phyloP scores from a whole-genome alignment of 2,113 vertebrate genomes.

The Boleophthalmus pectinirostris region DNA sequence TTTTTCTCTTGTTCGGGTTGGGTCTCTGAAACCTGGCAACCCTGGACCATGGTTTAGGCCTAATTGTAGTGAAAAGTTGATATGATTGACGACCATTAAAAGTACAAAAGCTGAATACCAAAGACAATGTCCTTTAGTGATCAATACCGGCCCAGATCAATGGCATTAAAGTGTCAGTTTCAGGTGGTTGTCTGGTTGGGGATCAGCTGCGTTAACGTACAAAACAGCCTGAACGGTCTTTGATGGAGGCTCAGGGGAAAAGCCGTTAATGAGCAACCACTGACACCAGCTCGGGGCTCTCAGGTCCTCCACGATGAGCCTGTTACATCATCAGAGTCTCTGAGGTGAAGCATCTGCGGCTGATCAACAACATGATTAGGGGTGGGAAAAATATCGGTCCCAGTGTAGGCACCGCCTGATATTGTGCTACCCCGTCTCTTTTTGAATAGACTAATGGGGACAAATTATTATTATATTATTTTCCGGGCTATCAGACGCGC shows the following conservation, averaged over 20 bases:
- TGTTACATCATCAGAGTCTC: constrained; percentile 12
- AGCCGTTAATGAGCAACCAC: constrained; percentile 3
- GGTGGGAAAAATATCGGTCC: too few relatives aligned
- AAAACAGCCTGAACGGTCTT: not conserved
- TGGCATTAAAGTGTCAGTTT: not conserved
- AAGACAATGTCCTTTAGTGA: not conserved
- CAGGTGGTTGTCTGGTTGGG: not conserved
- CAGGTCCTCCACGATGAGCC: constrained; percentile 3
- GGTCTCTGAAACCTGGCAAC: too few relatives aligned
- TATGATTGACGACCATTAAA: not conserved
- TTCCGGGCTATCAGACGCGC: too few relatives aligned
- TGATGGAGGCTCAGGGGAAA: constrained; percentile 3
- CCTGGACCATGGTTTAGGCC: too few relatives aligned
- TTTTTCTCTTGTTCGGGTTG: too few relatives aligned
- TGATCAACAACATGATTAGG: not conserved
- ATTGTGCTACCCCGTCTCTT: too few relatives aligned
- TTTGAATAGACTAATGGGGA: too few relatives aligned
- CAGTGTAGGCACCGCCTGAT: too few relatives aligned
- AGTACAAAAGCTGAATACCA: not conserved
- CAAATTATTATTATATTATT: too few relatives aligned
- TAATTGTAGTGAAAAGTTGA: not conserved
- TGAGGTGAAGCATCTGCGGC: not conserved
- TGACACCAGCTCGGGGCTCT: constrained; percentile 5
- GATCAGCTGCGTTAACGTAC: not conserved
- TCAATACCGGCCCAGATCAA: not conserved